These are phyloP conservation scores for Sarcoramphus papa DNA, from an alignment of 2,797 vertebrate genomes.

Conservation along the genomic window DNA sequence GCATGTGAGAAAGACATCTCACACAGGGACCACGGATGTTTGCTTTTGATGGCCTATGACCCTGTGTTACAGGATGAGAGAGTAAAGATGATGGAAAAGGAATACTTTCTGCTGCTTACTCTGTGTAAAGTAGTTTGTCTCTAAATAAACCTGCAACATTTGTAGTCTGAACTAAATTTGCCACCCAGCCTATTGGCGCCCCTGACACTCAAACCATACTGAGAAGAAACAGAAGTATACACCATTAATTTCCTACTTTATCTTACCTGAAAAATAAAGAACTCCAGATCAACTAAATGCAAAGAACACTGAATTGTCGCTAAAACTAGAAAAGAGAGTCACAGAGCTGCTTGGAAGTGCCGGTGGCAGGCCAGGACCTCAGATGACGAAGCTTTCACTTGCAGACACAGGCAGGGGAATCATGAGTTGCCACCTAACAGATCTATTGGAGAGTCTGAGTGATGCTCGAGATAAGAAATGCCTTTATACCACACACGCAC, in stretches of 20 bases:
- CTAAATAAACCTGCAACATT: neutral
- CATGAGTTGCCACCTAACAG: neutral
- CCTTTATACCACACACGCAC: neutral
- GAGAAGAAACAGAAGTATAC: neutral
- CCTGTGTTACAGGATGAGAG: neutral
- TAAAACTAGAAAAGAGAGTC: neutral
- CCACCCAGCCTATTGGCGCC: neutral
- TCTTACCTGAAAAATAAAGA: neutral
- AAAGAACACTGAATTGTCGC: neutral
- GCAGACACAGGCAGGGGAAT: neutral
- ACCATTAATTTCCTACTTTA: neutral
- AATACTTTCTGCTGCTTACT: neutral
- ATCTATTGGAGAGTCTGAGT: neutral
- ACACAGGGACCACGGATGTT: rapidly evolving
- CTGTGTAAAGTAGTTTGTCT: neutral
- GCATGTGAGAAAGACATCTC: neutral
- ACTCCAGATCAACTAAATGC: neutral
- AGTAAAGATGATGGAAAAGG: neutral
- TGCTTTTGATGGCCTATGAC: neutral
- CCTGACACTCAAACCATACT: neutral
- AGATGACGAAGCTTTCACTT: neutral
- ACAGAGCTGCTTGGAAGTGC: neutral
- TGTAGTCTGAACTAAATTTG: neutral
- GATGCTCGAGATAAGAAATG: neutral
- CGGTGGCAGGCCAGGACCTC: neutral